Evolutionary conservation across 2,113 vertebrate genomes (phyloP).

Genomic region (Bucco capensis): DNA sequence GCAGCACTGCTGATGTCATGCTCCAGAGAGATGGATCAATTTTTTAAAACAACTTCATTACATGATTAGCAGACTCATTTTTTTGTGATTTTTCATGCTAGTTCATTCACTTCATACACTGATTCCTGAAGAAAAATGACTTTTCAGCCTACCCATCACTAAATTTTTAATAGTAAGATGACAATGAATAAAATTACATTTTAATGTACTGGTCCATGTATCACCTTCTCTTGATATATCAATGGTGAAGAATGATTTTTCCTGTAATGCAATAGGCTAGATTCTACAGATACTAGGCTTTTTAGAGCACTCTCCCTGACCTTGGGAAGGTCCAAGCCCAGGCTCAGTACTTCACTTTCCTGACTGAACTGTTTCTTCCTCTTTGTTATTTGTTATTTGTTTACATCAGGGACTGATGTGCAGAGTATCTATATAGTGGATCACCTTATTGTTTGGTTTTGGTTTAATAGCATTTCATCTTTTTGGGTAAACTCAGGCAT

Average conservation of each 20-base stretch:
- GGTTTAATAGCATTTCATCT: background rate
- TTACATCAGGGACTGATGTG: background rate
- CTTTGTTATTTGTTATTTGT: background rate
- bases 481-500: accelerated
- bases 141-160: background rate
- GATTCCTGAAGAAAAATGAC: slow-evolving; percentile 35
- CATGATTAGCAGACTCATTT: slow-evolving; percentile 16
- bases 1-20: background rate
- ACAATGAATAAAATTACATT: slow-evolving; percentile 42
- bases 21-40: slow-evolving; percentile 1
- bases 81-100: slow-evolving; percentile 27
- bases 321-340: background rate
- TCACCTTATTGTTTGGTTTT: accelerated
- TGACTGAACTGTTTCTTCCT: background rate
- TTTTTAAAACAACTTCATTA: slow-evolving; percentile 28
- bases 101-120: background rate
- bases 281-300: accelerated
- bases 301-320: background rate
- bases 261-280: background rate
- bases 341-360: background rate
- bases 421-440: accelerated
- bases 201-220: background rate
- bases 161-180: slow-evolving; percentile 53
- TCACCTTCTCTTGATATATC: background rate
- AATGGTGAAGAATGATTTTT: background rate